Base-by-base conservation (phyloP, 2,888 invertebrate species). In the Graphium colonna region DNA sequence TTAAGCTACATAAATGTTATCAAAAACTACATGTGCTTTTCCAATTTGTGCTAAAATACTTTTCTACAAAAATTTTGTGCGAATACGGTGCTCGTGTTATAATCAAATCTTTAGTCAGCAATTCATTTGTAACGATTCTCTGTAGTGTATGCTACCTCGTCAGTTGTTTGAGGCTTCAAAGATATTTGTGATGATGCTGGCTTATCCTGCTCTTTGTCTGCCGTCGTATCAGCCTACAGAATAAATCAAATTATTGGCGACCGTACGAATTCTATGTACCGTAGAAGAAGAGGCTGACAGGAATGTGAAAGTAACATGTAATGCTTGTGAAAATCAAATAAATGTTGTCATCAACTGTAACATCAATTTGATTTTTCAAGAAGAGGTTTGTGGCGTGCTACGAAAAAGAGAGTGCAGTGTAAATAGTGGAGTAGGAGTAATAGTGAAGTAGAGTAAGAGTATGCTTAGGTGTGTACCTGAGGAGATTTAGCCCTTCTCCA, bases 201-300 rank as follows among this genome's bases (percentile, higher is more conserved):
- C 68, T 69, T 82, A 73, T 58, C 70, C 67, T 77, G 75, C 55
- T 76, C 73, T 68, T 74, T 82, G 61, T 69, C 75, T 65, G 77
- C 81, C 71, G 75, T 75, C 56, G 73, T 64, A 60, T 82, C 83
- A 76, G 84, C 87, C 88, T 89, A 88, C 60, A 82, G 75, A 85
- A 71, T 75, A 82, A 79, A 79, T 75, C 69, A 56, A 40, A 73
- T 80, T 78, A 79, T 65, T 79, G 83, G 82, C 84, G 81, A 87
- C 79, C 79, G 60, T 79, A 80, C 79, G 78, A 46, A 28, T 52
- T 46, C 52, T 17, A 50, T n/a, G 40, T 15, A 1, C 40, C 3
- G 21, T 50, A 55, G 9, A 12, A 33, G 41, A 36, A 26, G 8
- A 26, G 2, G 1, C n/a, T 21, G 12, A 5, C 31, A 3, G 9